These are phyloP conservation scores for Batillaria attramentaria DNA, from an alignment of 1,140 invertebrate genomes.

Conservation along the genomic window DNA sequence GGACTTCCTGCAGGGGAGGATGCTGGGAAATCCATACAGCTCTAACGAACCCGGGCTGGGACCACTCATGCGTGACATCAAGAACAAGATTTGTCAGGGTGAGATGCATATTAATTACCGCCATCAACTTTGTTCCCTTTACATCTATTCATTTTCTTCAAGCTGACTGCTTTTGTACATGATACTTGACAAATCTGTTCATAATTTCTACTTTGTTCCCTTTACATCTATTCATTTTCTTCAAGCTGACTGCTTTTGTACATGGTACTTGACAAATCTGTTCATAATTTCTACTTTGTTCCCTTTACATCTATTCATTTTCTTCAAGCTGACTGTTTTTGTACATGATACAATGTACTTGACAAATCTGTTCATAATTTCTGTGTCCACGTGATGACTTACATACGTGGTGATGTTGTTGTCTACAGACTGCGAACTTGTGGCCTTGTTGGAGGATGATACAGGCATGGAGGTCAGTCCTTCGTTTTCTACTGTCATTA, in stretches of 20 bases:
- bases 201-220: no score
- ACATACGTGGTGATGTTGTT: constrained; percentile 1
- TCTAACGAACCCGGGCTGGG: constrained; percentile 93
- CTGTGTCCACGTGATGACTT: no score
- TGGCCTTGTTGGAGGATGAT: constrained; percentile 96
- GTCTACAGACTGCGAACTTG: constrained; percentile 90
- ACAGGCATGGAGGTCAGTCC: constrained; percentile 92
- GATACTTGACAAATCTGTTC: no score
- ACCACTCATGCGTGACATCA: constrained; percentile 97
- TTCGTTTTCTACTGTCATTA: no score
- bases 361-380: no score
- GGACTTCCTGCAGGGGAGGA: constrained; percentile 95
- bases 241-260: no score
- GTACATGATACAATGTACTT: no score
- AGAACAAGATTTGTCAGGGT: constrained; percentile 85
- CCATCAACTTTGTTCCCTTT: constrained; percentile 20
- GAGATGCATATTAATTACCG: no score
- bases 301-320: background rate
- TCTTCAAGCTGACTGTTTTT: background rate
- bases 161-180: no score
- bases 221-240: background rate
- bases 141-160: background rate
- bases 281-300: no score
- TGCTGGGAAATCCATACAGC: constrained; percentile 98
- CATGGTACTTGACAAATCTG: no score